Base-by-base conservation (phyloP, 2,113 vertebrate species). In the Microcebus murinus region DNA sequence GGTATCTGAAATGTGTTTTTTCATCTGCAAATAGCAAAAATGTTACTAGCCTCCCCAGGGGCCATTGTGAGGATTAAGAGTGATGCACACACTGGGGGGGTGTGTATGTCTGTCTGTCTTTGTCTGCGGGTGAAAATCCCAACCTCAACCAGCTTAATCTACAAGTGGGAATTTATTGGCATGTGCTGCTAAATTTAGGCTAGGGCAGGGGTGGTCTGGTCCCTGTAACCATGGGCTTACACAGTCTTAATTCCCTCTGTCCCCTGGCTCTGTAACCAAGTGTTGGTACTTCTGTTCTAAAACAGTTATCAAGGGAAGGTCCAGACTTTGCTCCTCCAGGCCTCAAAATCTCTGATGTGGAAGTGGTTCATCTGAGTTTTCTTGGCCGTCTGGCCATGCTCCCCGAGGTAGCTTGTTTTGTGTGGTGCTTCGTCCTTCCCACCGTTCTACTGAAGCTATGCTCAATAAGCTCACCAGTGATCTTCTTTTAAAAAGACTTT, bases 361-460 rank as follows among this genome's bases (percentile, higher is more conserved):
- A 25, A 20, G 34, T 12, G 42, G 3, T 68, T 36, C 65, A n/a
- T 65, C 52, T 42, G 65, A 81, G 67, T 87, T 74, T 70, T 82
- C 21, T 39, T 15, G 18, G 70, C 31, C 45, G 13, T 4, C 17
- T 21, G 5, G 21, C 15, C n/a, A 31, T 23, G 65, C 12, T 61
- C 31, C 36, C 3, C 7, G n/a, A 48, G 61, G 61, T 29, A 29
- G 61, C 61, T 63, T 63, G 11, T 63, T 27, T 63, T 27, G 11
- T 21, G 11, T 48, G 29, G 42, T 36, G 7, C 39, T 90, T 74
- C 3, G 8, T 76, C 57, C 48, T 80, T n/a, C 17, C 34, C 11
- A 2, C 11, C n/a, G 0, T 59, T 71, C 57, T 45, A 0, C 13
- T 39, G 39, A 12, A 23, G 25, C 42, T 48, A 18, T 36, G 3